phyloP scores from a whole-genome alignment of 2,888 invertebrate genomes.

The Brassicogethes aeneus region DNA sequence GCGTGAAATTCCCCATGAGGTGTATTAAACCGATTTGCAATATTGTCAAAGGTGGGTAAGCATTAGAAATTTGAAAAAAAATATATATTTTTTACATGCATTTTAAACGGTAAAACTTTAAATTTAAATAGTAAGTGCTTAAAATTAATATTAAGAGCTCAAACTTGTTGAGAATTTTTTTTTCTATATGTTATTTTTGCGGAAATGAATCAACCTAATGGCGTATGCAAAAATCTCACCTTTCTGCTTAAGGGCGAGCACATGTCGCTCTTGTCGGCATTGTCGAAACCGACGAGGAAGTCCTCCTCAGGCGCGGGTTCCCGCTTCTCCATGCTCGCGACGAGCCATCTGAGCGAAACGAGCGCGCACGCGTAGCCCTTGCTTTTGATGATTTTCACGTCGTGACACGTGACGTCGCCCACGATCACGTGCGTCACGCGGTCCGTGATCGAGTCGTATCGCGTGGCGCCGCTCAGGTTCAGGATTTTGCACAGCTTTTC shows the following conservation, averaged over 20 bases:
- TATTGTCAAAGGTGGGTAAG: too few species aligned
- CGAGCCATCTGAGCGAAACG: constrained; percentile 66
- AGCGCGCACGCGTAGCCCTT: constrained; percentile 38
- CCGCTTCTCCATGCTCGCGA: constrained; percentile 58
- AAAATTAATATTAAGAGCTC: too few species aligned
- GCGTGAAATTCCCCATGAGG: too few species aligned
- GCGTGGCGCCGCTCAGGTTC: constrained; percentile 74
- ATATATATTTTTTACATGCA: too few species aligned
- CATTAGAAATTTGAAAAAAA: too few species aligned
- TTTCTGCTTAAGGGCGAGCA: constrained; percentile 54
- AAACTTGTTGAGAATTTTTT: too few species aligned
- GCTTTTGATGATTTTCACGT: constrained; percentile 36
- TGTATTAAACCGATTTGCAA: too few species aligned
- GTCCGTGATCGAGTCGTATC: constrained; percentile 66
- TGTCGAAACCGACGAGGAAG: constrained; percentile 24
- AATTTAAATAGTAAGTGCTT: too few species aligned
- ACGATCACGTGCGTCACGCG: constrained; percentile 75
- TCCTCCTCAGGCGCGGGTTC: constrained; percentile 49
- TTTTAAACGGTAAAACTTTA: too few species aligned
- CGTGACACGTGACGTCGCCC: constrained; percentile 47
- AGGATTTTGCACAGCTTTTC: constrained; percentile 63
- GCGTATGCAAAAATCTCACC: too few species aligned
- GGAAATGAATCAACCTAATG: too few species aligned
- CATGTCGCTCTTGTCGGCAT: constrained; percentile 12
- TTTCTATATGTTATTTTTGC: too few species aligned